Evolutionary conservation across 1,140 invertebrate genomes (phyloP).

Genomic region (Neodiprion virginianus): DNA sequence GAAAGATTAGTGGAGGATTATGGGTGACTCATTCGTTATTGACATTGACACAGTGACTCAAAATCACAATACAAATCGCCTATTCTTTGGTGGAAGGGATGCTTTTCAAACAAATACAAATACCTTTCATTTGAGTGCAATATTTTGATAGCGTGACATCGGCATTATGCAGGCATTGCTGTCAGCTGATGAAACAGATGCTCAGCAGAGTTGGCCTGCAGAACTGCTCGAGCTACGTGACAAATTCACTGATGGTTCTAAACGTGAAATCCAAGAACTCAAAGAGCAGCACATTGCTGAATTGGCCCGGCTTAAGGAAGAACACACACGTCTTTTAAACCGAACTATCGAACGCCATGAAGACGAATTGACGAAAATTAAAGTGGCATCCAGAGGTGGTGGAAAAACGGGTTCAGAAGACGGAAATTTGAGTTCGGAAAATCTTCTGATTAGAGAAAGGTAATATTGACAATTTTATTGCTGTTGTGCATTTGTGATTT

Average conservation of each 20-base stretch:
- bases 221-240: constrained; percentile 72
- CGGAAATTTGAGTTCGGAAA: constrained; percentile 25
- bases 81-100: neutral
- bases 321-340: constrained; percentile 59
- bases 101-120: neutral
- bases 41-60: no score
- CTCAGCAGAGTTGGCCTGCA: constrained; percentile 70
- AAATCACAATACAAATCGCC: no score
- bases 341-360: constrained; percentile 49
- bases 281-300: constrained; percentile 52
- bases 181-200: constrained; percentile 67
- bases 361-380: constrained; percentile 42
- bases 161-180: constrained; percentile 65
- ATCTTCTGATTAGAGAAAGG: constrained; percentile 43
- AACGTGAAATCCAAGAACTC: constrained; percentile 58
- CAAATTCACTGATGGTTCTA: constrained; percentile 70
- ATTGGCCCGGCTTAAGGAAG: constrained; percentile 65
- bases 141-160: constrained; percentile 19
- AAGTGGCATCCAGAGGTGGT: constrained; percentile 10
- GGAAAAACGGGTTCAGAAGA: constrained; percentile 8
- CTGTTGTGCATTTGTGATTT: constrained; percentile 9
- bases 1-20: no score
- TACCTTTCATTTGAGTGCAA: neutral
- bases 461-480: constrained; percentile 22
- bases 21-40: no score